Percentiles rank a stretch among this genome's conserved stretches.
phyloP scores from a whole-genome alignment of 1,140 invertebrate genomes.

The Procambarus virginalis region DNA sequence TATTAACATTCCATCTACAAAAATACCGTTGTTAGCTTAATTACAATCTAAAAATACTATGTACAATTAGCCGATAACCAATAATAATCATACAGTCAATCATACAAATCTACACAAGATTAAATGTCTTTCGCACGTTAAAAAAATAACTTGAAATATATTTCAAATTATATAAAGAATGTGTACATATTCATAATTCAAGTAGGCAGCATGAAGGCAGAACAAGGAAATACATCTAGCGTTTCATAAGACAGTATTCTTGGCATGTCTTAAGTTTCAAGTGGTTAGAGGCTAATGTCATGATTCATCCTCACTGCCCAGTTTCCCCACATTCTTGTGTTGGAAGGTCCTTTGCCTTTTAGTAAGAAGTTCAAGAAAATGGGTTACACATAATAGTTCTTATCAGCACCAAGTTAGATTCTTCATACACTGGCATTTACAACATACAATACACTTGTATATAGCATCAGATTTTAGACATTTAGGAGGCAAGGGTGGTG shows the following conservation, averaged over 20 bases:
- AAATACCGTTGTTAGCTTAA: not conserved
- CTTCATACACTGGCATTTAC: not conserved
- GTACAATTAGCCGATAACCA: slow-evolving; percentile 7
- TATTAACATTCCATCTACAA: slow-evolving; percentile 14
- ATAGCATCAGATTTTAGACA: not conserved
- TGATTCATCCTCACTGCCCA: no score
- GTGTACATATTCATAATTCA: not conserved
- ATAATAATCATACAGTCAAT: not conserved
- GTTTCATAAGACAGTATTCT: not conserved
- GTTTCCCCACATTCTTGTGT: no score
- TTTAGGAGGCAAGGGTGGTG: not conserved
- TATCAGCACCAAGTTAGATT: not conserved
- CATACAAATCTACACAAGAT: not conserved
- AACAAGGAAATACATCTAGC: not conserved
- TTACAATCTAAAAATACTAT: slow-evolving; percentile 1
- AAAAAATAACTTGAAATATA: no score
- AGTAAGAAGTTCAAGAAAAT: not conserved
- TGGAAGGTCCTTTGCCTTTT: no score
- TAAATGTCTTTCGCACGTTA: not conserved
- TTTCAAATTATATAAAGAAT: no score
- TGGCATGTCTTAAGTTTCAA: not conserved
- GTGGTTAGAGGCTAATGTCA: no score
- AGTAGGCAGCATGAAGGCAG: slow-evolving; percentile 1
- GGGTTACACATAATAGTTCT: not conserved
- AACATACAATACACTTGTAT: not conserved